Base-by-base conservation (phyloP, 2,888 invertebrate genomes). In the Epirrita christyi region DNA sequence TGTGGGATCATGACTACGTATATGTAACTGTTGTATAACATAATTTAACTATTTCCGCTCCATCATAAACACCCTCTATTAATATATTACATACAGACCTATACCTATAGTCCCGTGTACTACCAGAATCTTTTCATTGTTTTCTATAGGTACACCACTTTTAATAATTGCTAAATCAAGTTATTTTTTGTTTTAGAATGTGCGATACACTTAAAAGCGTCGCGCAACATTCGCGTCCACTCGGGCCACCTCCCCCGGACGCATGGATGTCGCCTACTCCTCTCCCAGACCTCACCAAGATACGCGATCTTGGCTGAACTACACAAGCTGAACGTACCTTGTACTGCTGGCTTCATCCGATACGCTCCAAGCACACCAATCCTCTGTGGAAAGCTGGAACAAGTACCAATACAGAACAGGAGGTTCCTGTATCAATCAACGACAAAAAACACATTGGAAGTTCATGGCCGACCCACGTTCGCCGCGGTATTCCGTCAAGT, bases 381-480 rank as follows among this genome's bases (percentile, higher is more conserved):
- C 1, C 80, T 95, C 10, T 95, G 95, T 80, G 96, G 96, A 1
- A 96, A 96, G 75, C 85, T 95, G 4, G 95, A 96, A 75, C 95
- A 96, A 78, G 91, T 95, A 36, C 88, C 93, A 0, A 75, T 83
- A 6, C 83, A 83, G 10, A 94, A 94, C 71, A 92, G 95, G 61
- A 93, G 91, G 64, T 83, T 81, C 62, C 84, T 95, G 44, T 95
- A 95, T 78, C 93, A 93, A 13, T 70, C 81, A 0, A 64, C 77
- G 53, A 92, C 93, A 28, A 92, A 92, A 62, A 88, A 85, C 61
- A 93, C 93, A 5, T 88, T 95, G 63, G 93, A 93, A 71, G 83
- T 94, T 54, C 93, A 93, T 72, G 94, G 94, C 61, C 92, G 92
- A 78, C 95, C 95, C 55, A 93, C 94, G 81, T 95, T 95, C 91